Evolutionary conservation across 1,140 invertebrate genomes (phyloP), one percentile per base, ranked within the genome.

Genomic region (Lepidurus packardi): DNA sequence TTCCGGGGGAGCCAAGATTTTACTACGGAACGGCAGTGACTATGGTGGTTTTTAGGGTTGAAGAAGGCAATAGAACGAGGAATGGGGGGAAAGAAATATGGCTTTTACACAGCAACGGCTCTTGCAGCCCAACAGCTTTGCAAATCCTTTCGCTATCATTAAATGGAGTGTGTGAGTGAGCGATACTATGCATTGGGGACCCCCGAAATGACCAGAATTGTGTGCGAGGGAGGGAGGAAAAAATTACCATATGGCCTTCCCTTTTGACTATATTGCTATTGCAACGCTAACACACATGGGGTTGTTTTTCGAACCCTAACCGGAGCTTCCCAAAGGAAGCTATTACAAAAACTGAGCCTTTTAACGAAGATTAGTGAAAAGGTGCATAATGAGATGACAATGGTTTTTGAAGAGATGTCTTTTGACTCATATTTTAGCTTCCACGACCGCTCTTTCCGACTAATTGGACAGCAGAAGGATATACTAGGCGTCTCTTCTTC

Each of bases 101-200:
- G 21, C 53, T 65, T 21, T 65, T 65, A 65, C 53, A 21, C 53
- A 16, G 53, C 53, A 65, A 21, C 53, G 21, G 16, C 53, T 21
- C 53, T 65, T 65, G 16, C 21, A 65, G 53, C 53, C 53, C 53
- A 65, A 65, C 53, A 65, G 53, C 53, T 65, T 65, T 65, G 53
- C 53, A 65, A 65, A 65, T 65, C 53, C 53, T 13, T 65, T 65
- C 13, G 53, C 53, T 65, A 65, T 65, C 53, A 65, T 65, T 65
- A 65, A 65, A 65, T 65, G 53, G 53, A 65, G 53, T 65, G 53
- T 65, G 53, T 65, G 53, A 65, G 53, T 65, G 53, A 65, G 53
- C 53, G 53, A 65, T 65, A 65, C 53, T 65, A 65, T 65, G 53
- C 53, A 65, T 65, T 21, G 53, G 53, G 53, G 53, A 65, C 53